A percentile compares a stretch with the other conserved stretches of the same genome.
Evolutionary conservation across 92 coral and sea anemone genomes (phyloP).

Genomic region (Paragorgia papillata): DNA sequence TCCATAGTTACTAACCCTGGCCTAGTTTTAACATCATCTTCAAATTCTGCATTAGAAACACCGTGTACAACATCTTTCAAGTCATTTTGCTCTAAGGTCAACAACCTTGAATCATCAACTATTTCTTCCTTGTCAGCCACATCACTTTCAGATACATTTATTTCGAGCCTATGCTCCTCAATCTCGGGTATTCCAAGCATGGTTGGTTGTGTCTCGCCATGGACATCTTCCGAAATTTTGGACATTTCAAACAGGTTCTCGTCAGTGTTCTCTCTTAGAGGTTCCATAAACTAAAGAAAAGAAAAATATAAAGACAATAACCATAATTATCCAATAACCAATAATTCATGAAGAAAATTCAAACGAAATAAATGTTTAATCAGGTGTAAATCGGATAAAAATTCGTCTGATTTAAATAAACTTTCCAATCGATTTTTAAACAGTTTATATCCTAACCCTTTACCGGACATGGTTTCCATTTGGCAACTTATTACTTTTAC

Average conservation of each 20-base stretch:
- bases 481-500: too few relatives aligned
- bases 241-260: not conserved
- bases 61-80: not conserved
- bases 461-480: too few relatives aligned
- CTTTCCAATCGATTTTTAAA: too few relatives aligned
- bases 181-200: too few relatives aligned
- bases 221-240: not conserved
- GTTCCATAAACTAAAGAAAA: slow-evolving; percentile 24
- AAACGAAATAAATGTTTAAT: too few relatives aligned
- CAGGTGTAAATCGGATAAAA: too few relatives aligned
- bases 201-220: not conserved
- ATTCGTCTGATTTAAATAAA: too few relatives aligned
- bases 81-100: not conserved
- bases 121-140: not conserved
- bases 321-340: too few relatives aligned
- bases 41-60: slow-evolving; percentile 25
- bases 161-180: not conserved
- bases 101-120: not conserved
- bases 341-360: too few relatives aligned
- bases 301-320: not conserved
- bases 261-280: slow-evolving; percentile 9
- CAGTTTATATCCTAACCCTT: too few relatives aligned
- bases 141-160: not conserved
- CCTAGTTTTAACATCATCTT: not conserved
- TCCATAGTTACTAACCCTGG: not conserved